Evolutionary conservation across 2,113 vertebrate species (phyloP), one percentile per base, ranked within the genome.

Genomic region (Carassius gibelio): DNA sequence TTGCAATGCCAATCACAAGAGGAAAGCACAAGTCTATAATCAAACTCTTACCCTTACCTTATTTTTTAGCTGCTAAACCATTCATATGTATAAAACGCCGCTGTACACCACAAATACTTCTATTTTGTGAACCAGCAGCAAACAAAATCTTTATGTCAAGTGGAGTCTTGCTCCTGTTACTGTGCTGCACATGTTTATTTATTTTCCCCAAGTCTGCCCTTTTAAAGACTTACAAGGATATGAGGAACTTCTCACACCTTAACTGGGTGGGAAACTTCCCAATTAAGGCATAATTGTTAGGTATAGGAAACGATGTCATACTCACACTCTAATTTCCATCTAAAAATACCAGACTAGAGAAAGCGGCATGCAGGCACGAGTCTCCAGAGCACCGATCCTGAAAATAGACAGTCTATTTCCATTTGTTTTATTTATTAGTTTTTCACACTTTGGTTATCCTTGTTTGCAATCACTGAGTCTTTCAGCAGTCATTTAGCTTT

Each of bases 251-350:
- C 15, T 45, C 21, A 57, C 81, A 82, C 26, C 26, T 42, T n/a
- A 86, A 84, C 52, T 26, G 50, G 61, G 82, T 55, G 66, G 72
- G 21, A 83, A 77, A 86, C 59, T 72, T 82, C 48, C 81, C 13
- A 80, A n/a, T n/a, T n/a, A n/a, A 55, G 66, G 78, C 21, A 14
- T 84, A 86, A 88, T 88, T 86, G 77, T 62, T 76, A 81, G 82
- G 85, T 64, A 75, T 82, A 15, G 11, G 64, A 87, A 82, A 84
- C 74, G 38, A 59, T 42, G 72, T n/a, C 66, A 81, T 50, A 50
- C 45, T 66, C 15, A 14, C 45, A 45, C 85, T 88, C 78, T 42
- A 69, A 88, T 84, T 84, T 74, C 52, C 52, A 80, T 23, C 72
- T 71, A 79, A 75, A 81, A 81, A 84, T 84, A 84, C 76, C 76